Percentiles rank a stretch among this genome's conserved stretches.
Conservation (phyloP, 2,797 vertebrate genomes). For the Remorina albescens region DNA sequence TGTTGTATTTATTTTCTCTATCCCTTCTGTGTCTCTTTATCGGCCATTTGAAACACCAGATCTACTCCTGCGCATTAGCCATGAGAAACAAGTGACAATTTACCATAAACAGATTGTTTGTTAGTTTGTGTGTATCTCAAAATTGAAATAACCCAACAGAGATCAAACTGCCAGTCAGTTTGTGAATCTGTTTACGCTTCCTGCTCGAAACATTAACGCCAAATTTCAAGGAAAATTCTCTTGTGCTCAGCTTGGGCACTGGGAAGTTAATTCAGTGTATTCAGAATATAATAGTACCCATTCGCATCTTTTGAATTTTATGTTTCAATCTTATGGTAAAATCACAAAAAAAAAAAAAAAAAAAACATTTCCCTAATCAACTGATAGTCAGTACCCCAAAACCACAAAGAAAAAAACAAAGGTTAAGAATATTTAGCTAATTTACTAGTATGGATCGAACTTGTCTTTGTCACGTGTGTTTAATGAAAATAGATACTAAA, state of each 20-base stretch:
- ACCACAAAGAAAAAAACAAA: no score
- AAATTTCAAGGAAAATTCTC: neutral
- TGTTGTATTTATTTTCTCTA: slow-evolving; percentile 17
- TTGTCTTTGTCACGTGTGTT: no score
- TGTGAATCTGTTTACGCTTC: neutral
- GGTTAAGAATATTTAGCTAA: no score
- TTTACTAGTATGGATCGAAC: no score
- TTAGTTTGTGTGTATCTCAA: neutral
- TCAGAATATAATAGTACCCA: no score
- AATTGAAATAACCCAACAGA: neutral
- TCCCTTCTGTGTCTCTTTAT: slow-evolving; percentile 16
- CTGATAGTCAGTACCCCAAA: no score
- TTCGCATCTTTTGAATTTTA: no score
- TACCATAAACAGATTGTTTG: slow-evolving; percentile 22
- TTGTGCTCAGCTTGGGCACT: neutral
- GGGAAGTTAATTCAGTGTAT: no score
- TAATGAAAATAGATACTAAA: no score
- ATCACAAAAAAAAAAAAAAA: no score
- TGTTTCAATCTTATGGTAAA: no score
- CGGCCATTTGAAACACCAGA: slow-evolving; percentile 42
- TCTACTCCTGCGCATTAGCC: slow-evolving; percentile 25
- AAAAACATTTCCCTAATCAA: no score
- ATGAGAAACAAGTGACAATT: slow-evolving; percentile 49
- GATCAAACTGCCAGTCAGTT: neutral
- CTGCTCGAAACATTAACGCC: neutral